Conservation (phyloP, 1,140 invertebrate genomes). For the Plutomurus gul region DNA sequence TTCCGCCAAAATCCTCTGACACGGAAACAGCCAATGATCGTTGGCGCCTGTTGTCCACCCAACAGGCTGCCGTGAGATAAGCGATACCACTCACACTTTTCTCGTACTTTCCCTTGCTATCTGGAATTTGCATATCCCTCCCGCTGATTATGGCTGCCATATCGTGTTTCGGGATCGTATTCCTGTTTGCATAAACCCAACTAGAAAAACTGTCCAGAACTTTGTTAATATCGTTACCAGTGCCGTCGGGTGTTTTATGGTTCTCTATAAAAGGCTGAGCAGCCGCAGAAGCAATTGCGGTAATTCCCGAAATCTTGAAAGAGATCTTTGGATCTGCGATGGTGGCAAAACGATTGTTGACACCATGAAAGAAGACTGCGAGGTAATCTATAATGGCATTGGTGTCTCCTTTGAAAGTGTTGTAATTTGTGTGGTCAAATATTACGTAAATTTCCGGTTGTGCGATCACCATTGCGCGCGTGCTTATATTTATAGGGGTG, state of each 20-base stretch:
- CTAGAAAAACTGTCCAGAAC: slow-evolving; percentile 35
- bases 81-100: slow-evolving; percentile 35
- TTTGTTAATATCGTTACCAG: slow-evolving; percentile 36
- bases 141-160: slow-evolving; percentile 46
- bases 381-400: slow-evolving; percentile 46
- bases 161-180: slow-evolving; percentile 37
- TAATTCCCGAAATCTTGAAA: slow-evolving; percentile 46
- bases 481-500: neutral
- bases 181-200: slow-evolving; percentile 45
- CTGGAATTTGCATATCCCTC: slow-evolving; percentile 35
- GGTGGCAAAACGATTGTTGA: slow-evolving; percentile 51
- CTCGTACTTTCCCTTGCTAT: slow-evolving; percentile 33
- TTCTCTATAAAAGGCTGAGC: slow-evolving; percentile 47
- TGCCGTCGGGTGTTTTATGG: slow-evolving; percentile 21
- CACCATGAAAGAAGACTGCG: slow-evolving; percentile 48
- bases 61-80: slow-evolving; percentile 40
- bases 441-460: slow-evolving; percentile 50
- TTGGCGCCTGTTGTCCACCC: neutral
- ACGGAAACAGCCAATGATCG: slow-evolving; percentile 43
- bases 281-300: slow-evolving; percentile 4
- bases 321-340: slow-evolving; percentile 45
- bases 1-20: slow-evolving; percentile 50
- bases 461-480: neutral
- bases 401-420: slow-evolving; percentile 30
- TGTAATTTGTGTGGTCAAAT: slow-evolving; percentile 48